Conservation (phyloP, 37 sponge, comb jelly and placozoan genomes). For the Dysidea cf. avara region DNA sequence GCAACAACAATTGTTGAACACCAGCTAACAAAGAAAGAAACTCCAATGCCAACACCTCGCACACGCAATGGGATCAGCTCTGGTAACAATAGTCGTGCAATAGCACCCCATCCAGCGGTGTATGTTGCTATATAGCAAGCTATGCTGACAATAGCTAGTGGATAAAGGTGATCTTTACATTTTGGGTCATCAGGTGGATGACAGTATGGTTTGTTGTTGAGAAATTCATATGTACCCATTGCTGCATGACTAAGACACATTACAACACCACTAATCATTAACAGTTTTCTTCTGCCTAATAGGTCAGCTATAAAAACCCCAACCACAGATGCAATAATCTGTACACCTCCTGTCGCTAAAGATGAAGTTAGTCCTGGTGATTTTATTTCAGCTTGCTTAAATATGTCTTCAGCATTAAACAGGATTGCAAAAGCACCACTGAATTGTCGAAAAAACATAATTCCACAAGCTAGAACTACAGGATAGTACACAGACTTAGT, state of each 20-base stretch:
- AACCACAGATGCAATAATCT: slow-evolving; percentile 37
- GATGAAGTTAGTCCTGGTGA: slow-evolving; percentile 9
- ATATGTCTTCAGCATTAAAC: too few species aligned
- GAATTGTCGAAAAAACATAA: slow-evolving; percentile 76
- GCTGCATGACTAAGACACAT: slow-evolving; percentile 20
- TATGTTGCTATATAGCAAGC: slow-evolving; percentile 20
- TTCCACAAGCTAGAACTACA: slow-evolving; percentile 13
- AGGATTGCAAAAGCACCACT: slow-evolving; percentile 53
- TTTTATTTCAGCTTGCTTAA: too few species aligned
- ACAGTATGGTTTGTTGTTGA: too few species aligned
- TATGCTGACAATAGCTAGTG: slow-evolving; percentile 30
- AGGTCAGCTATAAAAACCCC: slow-evolving; percentile 46
- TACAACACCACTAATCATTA: slow-evolving; percentile 27
- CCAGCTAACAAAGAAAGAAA: slow-evolving; percentile 30
- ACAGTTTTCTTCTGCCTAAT: slow-evolving; percentile 51
- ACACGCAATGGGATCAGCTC: slow-evolving; percentile 42
- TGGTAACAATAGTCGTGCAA: slow-evolving; percentile 40
- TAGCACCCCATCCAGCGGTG: slow-evolving; percentile 58
- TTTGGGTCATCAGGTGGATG: too few species aligned
- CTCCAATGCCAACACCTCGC: slow-evolving; percentile 20
- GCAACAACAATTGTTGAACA: slow-evolving; percentile 1
- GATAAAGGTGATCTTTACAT: too few species aligned
- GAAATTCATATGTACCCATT: too few species aligned
- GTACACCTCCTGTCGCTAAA: slow-evolving; percentile 17
- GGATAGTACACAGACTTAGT: slow-evolving; percentile 25